Evolutionary conservation across 2,113 vertebrate species (phyloP).

Genomic region (Microcebus ravelobensis): DNA sequence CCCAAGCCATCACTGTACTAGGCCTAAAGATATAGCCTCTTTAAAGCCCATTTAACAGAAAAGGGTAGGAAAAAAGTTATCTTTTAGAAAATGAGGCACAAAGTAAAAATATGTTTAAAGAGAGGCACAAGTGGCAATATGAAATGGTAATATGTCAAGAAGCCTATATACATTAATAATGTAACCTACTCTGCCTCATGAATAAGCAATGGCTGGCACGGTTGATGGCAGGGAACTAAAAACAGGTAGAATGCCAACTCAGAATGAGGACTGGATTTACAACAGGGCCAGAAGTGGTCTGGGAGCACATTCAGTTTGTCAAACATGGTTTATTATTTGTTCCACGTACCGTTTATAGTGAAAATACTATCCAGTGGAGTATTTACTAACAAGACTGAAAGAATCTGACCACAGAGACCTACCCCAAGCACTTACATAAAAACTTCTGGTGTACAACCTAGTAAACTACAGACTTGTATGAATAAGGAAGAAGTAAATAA

Average conservation of each 20-base stretch:
- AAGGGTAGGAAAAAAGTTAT: neutral
- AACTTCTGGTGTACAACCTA: neutral
- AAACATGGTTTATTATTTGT: slow-evolving; percentile 9
- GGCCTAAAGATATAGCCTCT: neutral
- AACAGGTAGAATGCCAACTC: neutral
- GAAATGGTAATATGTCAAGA: neutral
- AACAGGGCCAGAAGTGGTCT: neutral
- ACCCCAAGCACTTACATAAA: neutral
- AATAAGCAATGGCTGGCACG: neutral
- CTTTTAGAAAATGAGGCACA: neutral
- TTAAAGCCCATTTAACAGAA: neutral
- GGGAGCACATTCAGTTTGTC: neutral
- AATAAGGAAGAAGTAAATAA: neutral
- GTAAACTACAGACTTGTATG: neutral
- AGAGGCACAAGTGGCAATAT: neutral
- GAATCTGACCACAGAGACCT: neutral
- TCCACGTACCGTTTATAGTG: neutral
- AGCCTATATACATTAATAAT: neutral
- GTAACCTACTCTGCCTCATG: neutral
- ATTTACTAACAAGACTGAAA: slow-evolving; percentile 29
- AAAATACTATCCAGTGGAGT: neutral
- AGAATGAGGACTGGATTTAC: neutral
- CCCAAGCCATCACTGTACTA: neutral
- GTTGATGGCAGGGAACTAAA: neutral
- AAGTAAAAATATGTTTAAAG: neutral